A percentile compares a stretch with the other conserved stretches of the same genome.
Evolutionary conservation across 2,888 invertebrate species (phyloP).

Genomic region (Mactromeris polynyma): DNA sequence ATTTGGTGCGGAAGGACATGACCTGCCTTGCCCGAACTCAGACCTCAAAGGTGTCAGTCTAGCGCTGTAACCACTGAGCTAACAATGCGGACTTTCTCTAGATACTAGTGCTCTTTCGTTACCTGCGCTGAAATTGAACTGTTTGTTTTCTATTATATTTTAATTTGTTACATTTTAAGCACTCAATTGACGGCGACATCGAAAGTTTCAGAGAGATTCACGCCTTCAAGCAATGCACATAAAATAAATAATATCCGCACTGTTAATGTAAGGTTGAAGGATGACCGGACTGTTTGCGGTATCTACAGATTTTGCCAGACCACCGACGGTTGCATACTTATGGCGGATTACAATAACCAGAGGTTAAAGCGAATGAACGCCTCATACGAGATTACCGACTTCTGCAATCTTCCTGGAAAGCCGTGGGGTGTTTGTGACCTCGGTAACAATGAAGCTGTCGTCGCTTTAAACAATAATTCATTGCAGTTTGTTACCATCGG

Average conservation of each 20-base stretch:
- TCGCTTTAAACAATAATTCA: not conserved
- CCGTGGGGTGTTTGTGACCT: conserved; percentile 14
- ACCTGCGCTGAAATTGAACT: no score
- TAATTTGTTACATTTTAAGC: no score
- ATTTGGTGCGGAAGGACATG: no score
- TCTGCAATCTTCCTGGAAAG: not conserved
- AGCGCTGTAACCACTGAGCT: no score
- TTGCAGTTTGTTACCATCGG: conserved; percentile 9
- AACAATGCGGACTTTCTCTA: no score
- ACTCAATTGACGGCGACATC: no score
- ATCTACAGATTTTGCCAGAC: not conserved
- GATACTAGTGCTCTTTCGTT: no score
- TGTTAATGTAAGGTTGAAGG: not conserved
- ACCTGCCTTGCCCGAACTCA: no score
- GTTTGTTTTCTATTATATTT: no score
- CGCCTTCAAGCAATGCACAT: not conserved
- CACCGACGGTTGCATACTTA: not conserved
- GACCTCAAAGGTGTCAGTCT: no score
- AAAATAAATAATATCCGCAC: not conserved
- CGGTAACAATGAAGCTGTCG: not conserved
- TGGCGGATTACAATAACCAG: conserved; percentile 7
- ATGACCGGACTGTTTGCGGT: not conserved
- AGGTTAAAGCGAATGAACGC: not conserved
- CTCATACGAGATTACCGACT: not conserved
- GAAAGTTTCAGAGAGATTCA: not conserved